Base-by-base conservation (phyloP, 2,888 invertebrate species). In the Eledona agricola region DNA sequence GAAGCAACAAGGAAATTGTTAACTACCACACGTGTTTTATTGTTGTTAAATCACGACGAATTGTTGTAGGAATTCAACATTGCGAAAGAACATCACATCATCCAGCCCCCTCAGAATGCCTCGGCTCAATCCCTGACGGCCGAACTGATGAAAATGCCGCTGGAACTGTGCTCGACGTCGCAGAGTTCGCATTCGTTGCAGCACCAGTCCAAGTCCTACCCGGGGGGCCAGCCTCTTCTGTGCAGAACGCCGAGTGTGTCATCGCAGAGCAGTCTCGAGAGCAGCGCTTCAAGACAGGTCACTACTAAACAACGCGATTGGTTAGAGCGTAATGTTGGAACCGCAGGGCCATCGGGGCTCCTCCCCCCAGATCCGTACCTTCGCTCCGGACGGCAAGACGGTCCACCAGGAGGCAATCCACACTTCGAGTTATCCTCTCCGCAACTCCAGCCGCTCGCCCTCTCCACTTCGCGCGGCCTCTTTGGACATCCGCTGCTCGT, bases 291-390 rank as follows among this genome's bases (percentile, higher is more conserved):
- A 1, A 70, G 69, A 66, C 71, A 71, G 60, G 72, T 72, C 50
- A 5, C n/a, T 5, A 19, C 4, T 19, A 19, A 5, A 4, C 20
- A 5, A 19, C n/a, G 20, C 20, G 5, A 19, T 19, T 19, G 4
- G 20, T 4, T 5, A 19, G 5, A 19, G 4, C n/a, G 4, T 19
- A 19, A 19, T 19, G 4, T 19, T 19, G 20, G 4, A 5, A 11
- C 56, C 54, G 28, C 75, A 86, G 83, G 84, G 85, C 61, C 89
- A 89, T 69, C 87, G 90, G 23, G 90, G 89, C 3, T 89, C 90
- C 0, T 91, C 91, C 0, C 91, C 91, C 0, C 90, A 90, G 60
- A 91, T 91, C 61, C 83, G 90, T 58, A 89, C 91, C 0, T 90
- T 88, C 66, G 90, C 89, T 10, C 90, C 90, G 0, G 91, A 91